These are phyloP conservation scores for Crematogaster levior DNA, from an alignment of 2,888 invertebrate genomes.

Conservation along the genomic window DNA sequence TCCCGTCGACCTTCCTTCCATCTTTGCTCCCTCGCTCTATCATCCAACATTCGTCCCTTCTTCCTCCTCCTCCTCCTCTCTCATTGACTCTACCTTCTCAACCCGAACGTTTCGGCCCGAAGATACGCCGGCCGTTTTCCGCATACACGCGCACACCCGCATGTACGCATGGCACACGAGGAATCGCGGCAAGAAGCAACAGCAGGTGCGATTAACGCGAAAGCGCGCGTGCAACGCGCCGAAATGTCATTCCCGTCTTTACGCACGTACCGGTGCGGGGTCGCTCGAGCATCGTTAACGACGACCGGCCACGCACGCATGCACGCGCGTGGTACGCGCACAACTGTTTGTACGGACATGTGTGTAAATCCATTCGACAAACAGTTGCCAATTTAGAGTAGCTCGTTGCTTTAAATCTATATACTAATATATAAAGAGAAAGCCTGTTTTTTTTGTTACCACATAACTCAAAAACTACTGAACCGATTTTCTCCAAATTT, in stretches of 20 bases:
- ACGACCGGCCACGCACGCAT: slow-evolving; percentile 67
- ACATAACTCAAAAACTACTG: too few species aligned
- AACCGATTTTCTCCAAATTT: too few species aligned
- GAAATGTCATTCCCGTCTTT: slow-evolving; percentile 80
- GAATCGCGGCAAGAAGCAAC: slow-evolving; percentile 63
- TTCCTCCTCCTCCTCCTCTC: slow-evolving; percentile 16
- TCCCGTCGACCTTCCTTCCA: slow-evolving; percentile 41
- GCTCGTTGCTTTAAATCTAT: background rate
- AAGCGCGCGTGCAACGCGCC: slow-evolving; percentile 77
- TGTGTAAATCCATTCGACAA: slow-evolving; percentile 26
- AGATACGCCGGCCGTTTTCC: slow-evolving; percentile 26
- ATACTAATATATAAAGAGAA: too few species aligned
- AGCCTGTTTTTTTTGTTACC: too few species aligned
- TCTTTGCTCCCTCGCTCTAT: slow-evolving; percentile 45
- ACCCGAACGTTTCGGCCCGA: slow-evolving; percentile 14
- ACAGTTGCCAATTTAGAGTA: background rate
- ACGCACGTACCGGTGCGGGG: slow-evolving; percentile 49
- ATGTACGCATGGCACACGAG: background rate
- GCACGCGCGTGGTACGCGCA: slow-evolving; percentile 31
- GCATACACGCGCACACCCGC: background rate
- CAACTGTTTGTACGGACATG: background rate
- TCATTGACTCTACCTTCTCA: slow-evolving; percentile 19
- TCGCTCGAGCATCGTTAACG: slow-evolving; percentile 68
- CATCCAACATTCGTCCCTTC: slow-evolving; percentile 34
- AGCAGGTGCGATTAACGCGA: slow-evolving; percentile 82